Conservation (phyloP, 1,140 invertebrate species). For the Laodelphax striatellus region DNA sequence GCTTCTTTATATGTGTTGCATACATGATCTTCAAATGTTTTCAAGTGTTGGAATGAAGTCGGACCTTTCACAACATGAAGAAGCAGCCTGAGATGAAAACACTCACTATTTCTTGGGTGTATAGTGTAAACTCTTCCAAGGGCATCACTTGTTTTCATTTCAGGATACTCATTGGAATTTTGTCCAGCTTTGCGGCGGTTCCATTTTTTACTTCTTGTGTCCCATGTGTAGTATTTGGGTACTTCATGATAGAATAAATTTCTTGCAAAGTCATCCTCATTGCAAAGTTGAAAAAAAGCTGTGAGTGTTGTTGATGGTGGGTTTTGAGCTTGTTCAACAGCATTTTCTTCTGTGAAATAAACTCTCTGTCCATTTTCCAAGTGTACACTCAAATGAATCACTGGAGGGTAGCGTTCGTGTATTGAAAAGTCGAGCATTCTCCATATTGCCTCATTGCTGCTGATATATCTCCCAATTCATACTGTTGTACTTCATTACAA, state of each 20-base stretch:
- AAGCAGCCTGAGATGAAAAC: conserved; percentile 32
- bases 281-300: conserved; percentile 30
- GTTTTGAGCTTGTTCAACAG: conserved; percentile 17
- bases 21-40: conserved; percentile 26
- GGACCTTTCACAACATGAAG: conserved; percentile 32
- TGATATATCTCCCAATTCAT: conserved; percentile 32
- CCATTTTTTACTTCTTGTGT: conserved; percentile 17
- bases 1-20: conserved; percentile 27
- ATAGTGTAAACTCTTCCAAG: conserved; percentile 30
- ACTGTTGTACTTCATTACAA: not conserved
- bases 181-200: conserved; percentile 15
- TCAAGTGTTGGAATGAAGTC: conserved; percentile 29
- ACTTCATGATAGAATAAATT: conserved; percentile 26
- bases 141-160: conserved; percentile 19
- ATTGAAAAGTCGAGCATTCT: conserved; percentile 29
- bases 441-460: conserved; percentile 32
- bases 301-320: conserved; percentile 31
- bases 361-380: conserved; percentile 29
- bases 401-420: conserved; percentile 28
- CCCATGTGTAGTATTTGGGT: conserved; percentile 27
- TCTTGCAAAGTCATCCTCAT: conserved; percentile 24
- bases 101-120: conserved; percentile 30
- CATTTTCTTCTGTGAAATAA: conserved; percentile 29
- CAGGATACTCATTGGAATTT: conserved; percentile 22
- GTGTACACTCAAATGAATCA: conserved; percentile 30